Percentiles rank a stretch among this genome's conserved stretches.
Evolutionary conservation across 2,888 invertebrate genomes (phyloP).

Genomic region (Drosophila imparisetae): DNA sequence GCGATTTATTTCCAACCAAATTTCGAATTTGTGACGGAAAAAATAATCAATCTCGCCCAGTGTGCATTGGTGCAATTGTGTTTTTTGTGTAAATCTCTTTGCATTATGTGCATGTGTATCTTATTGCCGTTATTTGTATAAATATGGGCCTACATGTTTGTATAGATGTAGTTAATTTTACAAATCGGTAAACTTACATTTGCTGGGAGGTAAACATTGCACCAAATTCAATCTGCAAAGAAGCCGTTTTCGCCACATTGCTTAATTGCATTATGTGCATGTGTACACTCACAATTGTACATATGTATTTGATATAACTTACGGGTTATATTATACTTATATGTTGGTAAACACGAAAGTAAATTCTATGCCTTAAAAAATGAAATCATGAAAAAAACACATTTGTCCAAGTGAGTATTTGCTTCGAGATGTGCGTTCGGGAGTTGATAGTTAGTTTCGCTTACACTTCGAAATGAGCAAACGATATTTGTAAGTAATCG

Average conservation of each 20-base stretch:
- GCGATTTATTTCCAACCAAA: neutral
- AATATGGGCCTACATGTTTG: neutral
- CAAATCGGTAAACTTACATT: neutral
- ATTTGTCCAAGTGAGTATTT: neutral
- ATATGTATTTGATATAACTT: neutral
- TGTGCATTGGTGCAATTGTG: neutral
- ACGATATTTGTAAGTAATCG: neutral
- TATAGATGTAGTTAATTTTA: neutral
- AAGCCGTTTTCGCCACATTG: neutral
- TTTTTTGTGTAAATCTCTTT: neutral
- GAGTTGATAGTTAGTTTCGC: neutral
- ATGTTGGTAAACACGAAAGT: neutral
- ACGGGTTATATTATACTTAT: neutral
- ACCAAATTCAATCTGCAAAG: neutral
- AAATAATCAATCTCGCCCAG: neutral
- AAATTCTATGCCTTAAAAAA: neutral
- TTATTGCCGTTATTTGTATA: neutral
- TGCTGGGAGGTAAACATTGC: neutral
- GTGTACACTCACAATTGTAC: neutral
- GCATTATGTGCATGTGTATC: neutral
- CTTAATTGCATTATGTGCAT: neutral
- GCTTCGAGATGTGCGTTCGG: neutral
- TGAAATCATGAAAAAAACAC: neutral
- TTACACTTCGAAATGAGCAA: neutral
- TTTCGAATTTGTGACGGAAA: neutral